phyloP scores from a whole-genome alignment of 2,113 vertebrate species.

The Sturnira hondurensis region DNA sequence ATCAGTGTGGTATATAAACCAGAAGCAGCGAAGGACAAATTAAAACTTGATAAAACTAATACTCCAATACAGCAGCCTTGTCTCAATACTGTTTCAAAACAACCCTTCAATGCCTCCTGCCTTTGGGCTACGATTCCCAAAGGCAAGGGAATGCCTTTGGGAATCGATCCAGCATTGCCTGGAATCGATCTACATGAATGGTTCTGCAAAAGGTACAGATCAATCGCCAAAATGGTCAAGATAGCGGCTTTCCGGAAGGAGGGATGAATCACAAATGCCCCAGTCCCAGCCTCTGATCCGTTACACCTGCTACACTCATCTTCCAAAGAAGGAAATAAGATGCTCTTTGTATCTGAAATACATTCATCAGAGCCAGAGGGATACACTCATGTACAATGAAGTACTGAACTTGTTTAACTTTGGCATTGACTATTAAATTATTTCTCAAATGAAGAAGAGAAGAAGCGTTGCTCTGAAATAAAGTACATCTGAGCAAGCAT shows the following conservation, averaged over 20 bases:
- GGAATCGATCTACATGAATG: no score
- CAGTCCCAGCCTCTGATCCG: neutral
- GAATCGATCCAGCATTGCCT: neutral
- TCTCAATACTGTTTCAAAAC: neutral
- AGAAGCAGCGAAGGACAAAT: neutral
- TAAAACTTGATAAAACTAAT: neutral
- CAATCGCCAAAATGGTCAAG: neutral
- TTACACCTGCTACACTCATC: neutral
- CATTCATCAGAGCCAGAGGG: neutral
- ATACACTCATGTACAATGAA: neutral
- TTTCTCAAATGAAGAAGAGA: conserved; percentile 4
- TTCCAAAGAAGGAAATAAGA: neutral
- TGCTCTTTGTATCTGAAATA: neutral
- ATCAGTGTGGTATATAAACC: neutral
- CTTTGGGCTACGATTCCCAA: neutral
- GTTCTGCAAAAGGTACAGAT: neutral
- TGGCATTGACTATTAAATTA: conserved; percentile 44
- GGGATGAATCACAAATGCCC: neutral
- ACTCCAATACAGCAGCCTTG: neutral
- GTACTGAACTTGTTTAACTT: conserved; percentile 23
- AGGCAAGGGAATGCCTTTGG: no score
- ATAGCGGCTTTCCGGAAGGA: neutral
- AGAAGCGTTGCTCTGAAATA: neutral
- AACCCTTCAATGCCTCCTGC: neutral
- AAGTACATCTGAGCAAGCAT: neutral